Percentiles rank a stretch among this genome's conserved stretches.
Evolutionary conservation across 2,113 vertebrate genomes (phyloP).

Genomic region (Montifringilla adamsi): DNA sequence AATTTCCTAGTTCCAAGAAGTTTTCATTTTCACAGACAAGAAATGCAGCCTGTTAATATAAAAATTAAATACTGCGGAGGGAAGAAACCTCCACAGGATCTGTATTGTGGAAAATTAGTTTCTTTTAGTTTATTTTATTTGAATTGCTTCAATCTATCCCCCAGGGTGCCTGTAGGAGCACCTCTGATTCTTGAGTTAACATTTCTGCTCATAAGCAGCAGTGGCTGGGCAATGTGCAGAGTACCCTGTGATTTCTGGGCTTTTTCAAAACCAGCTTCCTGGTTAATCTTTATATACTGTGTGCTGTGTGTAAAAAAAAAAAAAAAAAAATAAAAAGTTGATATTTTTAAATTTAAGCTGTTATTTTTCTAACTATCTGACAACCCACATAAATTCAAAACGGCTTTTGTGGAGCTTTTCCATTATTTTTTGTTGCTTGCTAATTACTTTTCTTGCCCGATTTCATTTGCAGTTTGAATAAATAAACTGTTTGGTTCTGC

Average conservation of each 20-base stretch:
- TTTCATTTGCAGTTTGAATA: conserved; percentile 82
- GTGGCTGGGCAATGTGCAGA: background rate
- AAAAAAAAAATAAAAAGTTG: background rate
- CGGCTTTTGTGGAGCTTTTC: conserved; percentile 72
- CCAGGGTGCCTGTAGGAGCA: background rate
- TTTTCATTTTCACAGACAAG: background rate
- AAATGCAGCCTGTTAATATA: background rate
- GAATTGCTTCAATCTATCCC: background rate
- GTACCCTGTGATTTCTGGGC: background rate
- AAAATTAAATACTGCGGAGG: background rate
- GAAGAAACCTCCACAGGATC: background rate
- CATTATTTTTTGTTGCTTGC: conserved; percentile 77
- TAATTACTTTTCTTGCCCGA: conserved; percentile 80
- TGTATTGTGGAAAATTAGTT: background rate
- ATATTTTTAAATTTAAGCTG: conserved; percentile 65
- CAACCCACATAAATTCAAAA: conserved; percentile 72
- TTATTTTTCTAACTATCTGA: conserved; percentile 74
- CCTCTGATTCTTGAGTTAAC: background rate
- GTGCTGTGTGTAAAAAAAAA: background rate
- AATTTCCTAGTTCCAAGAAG: background rate
- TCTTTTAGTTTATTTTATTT: background rate
- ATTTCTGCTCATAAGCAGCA: background rate
- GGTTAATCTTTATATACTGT: conserved; percentile 6
- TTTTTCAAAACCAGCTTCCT: background rate
- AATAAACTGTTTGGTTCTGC: conserved; percentile 78